These are phyloP conservation scores for Pipa parva DNA, from an alignment of 2,113 vertebrate species.

Conservation along the genomic window DNA sequence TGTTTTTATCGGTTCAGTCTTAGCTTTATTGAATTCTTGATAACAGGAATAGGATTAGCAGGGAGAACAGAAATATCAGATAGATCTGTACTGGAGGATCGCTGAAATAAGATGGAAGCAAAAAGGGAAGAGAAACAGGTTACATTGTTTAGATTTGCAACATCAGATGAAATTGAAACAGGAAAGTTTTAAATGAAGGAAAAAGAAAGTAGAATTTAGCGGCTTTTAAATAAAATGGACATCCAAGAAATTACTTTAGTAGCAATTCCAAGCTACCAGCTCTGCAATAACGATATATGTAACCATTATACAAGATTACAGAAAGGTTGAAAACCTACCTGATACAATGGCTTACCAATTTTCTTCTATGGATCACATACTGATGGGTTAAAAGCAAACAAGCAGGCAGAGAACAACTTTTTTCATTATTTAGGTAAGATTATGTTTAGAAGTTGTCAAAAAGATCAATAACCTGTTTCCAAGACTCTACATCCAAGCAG, in stretches of 20 bases:
- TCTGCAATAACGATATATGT: no score
- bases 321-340: background rate
- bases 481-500: no score
- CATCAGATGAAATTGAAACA: constrained; percentile 23
- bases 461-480: no score
- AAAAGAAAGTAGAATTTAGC: background rate
- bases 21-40: constrained; percentile 80
- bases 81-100: constrained; percentile 61
- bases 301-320: no score
- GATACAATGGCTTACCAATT: background rate
- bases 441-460: no score
- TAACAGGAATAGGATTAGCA: constrained; percentile 68
- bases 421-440: no score
- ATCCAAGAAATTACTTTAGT: background rate
- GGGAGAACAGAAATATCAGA: constrained; percentile 65
- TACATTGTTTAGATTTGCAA: background rate
- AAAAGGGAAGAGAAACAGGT: constrained; percentile 1
- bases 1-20: constrained; percentile 69
- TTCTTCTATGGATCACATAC: background rate
- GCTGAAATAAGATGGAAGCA: constrained; percentile 62
- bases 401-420: background rate
- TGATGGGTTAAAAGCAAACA: background rate
- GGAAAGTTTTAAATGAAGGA: background rate
- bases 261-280: no score
- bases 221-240: background rate